Conservation (phyloP, 2,113 vertebrate species). For the Clarias magur region DNA sequence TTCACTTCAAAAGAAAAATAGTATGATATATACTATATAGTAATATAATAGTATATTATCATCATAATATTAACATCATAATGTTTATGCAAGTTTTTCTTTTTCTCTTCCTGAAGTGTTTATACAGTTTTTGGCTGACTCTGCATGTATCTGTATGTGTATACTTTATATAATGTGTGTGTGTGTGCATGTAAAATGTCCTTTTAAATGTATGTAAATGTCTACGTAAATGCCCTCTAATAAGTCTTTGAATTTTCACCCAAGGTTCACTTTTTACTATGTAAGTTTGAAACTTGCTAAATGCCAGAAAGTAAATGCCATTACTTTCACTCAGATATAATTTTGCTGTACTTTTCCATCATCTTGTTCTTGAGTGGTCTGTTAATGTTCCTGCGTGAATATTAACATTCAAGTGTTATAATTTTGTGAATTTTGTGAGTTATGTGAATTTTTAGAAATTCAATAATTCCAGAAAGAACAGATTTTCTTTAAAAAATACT, state of each 20-base stretch:
- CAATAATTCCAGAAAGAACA: neutral
- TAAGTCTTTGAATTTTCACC: neutral
- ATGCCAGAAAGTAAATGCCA: too few species aligned
- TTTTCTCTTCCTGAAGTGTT: too few species aligned
- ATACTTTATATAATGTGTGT: too few species aligned
- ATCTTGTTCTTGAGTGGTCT: neutral
- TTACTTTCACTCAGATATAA: neutral
- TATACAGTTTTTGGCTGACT: too few species aligned
- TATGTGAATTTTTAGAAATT: neutral
- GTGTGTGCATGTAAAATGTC: too few species aligned
- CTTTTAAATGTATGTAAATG: too few species aligned
- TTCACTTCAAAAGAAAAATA: too few species aligned
- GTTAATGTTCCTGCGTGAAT: neutral
- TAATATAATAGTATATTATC: too few species aligned
- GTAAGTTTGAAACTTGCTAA: neutral
- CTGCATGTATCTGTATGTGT: too few species aligned
- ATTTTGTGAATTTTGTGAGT: neutral
- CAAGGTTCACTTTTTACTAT: neutral
- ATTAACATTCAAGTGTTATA: neutral
- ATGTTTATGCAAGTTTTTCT: too few species aligned
- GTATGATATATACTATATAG: too few species aligned
- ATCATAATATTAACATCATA: too few species aligned
- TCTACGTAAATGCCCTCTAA: neutral
- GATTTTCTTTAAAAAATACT: neutral
- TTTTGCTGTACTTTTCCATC: neutral